Base-by-base conservation (phyloP, 2,888 invertebrate genomes). In the Criorhina ranunculi region DNA sequence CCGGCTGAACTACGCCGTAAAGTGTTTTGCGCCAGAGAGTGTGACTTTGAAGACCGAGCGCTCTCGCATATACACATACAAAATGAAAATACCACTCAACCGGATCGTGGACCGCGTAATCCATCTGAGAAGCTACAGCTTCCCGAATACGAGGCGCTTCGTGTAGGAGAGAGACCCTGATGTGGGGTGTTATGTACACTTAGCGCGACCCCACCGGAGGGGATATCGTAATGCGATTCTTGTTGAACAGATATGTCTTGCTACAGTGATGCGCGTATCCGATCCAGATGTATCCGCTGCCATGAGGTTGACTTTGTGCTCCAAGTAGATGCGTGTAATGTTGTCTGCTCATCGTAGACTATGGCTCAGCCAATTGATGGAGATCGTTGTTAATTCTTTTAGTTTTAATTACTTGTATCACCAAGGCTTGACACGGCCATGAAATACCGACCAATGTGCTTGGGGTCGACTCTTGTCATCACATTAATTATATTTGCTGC, bases 91-190 rank as follows among this genome's bases (percentile, higher is more conserved):
- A 75, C 57, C 62, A 77, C 59, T 64, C 64, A 66, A 70, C 62
- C 69, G 79, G 83, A 79, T 73, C 53, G 53, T 62, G 29, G 72
- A 83, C 55, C 64, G 69, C 64, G 83, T 79, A 85, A 85, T 69
- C 64, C 64, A 75, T 79, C 62, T 66, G 24, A 9, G 19, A 40
- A 33, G 51, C 51, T 31, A 57, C 29, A 69, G 12, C 31, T 35
- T 49, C 76, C 49, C 55, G 11, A 49, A 17, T n/a, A 64, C 12
- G n/a, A 62, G 70, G 62, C 24, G 59, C 29, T 59, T 46, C n/a
- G 42, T 9, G 51, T 37, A n/a, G 59, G 19, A 29, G 40, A 29
- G 40, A 46, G 31, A 64, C 72, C 57, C 57, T 51, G 40, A 31
- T 12, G 35, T 5, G 35, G 35, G 66, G 40, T 37, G 40, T 66